Evolutionary conservation across 2,797 vertebrate genomes (phyloP).

Genomic region (Mormyrus proboscirostris): DNA sequence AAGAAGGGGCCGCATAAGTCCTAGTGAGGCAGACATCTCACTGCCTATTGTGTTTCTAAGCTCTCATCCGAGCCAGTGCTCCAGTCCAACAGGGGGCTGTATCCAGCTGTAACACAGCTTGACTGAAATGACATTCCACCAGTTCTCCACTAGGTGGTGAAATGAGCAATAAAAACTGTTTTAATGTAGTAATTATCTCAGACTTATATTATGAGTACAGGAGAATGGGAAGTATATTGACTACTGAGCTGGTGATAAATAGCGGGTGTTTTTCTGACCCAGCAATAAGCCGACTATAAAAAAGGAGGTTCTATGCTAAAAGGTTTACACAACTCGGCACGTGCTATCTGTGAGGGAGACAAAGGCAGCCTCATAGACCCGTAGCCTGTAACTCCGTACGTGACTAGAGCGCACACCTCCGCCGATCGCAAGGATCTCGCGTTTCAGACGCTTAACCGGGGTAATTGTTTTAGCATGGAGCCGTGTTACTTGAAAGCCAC

Average conservation of each 20-base stretch:
- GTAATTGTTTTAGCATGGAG: slow-evolving; percentile 59
- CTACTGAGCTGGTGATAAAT: neutral
- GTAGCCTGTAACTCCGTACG: slow-evolving; percentile 41
- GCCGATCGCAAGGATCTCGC: slow-evolving; percentile 30
- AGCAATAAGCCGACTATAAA: neutral
- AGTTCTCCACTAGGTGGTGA: neutral
- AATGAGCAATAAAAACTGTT: neutral
- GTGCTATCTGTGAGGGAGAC: neutral
- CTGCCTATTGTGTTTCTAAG: neutral
- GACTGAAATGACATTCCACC: neutral
- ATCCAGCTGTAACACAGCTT: neutral
- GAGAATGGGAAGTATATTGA: neutral
- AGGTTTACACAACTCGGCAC: neutral
- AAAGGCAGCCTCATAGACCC: neutral
- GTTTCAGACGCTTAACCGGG: slow-evolving; percentile 51
- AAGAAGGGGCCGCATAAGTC: slow-evolving; percentile 20
- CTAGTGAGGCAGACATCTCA: neutral
- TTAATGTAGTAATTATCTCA: neutral
- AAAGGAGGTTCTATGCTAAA: neutral
- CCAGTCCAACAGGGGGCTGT: neutral
- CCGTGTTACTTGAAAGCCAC: slow-evolving; percentile 35
- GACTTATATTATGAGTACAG: neutral
- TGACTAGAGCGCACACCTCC: slow-evolving; percentile 22
- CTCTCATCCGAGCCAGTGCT: neutral
- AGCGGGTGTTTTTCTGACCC: neutral